Conservation (phyloP, 2,797 vertebrate species). For the Delichon dasypus region DNA sequence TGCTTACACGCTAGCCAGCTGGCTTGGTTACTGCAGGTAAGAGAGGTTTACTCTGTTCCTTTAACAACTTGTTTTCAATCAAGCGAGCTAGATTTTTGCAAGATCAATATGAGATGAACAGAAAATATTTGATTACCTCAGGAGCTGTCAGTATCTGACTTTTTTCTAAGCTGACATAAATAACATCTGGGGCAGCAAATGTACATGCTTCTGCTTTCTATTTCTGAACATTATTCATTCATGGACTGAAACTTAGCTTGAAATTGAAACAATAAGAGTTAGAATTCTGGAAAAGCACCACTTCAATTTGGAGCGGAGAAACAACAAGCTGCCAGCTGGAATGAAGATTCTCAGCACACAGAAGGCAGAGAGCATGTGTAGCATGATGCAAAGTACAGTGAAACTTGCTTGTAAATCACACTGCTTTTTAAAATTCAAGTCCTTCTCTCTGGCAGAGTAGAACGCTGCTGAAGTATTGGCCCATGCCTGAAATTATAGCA, state of each 20-base stretch:
- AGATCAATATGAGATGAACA: constrained; percentile 21
- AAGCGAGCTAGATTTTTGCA: not conserved
- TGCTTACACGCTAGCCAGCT: not conserved
- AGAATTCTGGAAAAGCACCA: constrained; percentile 11
- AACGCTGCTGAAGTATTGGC: not conserved
- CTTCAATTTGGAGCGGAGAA: constrained; percentile 2
- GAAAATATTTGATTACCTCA: constrained; percentile 26
- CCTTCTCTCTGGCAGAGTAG: not conserved
- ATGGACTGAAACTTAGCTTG: constrained; percentile 6
- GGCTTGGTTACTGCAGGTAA: not conserved
- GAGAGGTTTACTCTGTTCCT: not conserved
- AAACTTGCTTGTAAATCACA: constrained; percentile 13
- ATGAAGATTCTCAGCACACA: not conserved
- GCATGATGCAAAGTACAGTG: not conserved
- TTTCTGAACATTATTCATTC: constrained; percentile 27
- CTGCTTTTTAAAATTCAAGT: constrained; percentile 16
- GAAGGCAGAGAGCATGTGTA: not conserved
- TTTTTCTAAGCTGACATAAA: not conserved
- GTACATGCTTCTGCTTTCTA: not conserved
- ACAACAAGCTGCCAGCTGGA: not conserved
- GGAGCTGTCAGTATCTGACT: not conserved
- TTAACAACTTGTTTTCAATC: not conserved
- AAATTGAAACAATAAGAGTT: constrained; percentile 23
- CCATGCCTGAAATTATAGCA: not conserved
- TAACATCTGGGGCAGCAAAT: constrained; percentile 7